phyloP scores from a whole-genome alignment of 2,113 vertebrate species.

The Sturnira hondurensis region DNA sequence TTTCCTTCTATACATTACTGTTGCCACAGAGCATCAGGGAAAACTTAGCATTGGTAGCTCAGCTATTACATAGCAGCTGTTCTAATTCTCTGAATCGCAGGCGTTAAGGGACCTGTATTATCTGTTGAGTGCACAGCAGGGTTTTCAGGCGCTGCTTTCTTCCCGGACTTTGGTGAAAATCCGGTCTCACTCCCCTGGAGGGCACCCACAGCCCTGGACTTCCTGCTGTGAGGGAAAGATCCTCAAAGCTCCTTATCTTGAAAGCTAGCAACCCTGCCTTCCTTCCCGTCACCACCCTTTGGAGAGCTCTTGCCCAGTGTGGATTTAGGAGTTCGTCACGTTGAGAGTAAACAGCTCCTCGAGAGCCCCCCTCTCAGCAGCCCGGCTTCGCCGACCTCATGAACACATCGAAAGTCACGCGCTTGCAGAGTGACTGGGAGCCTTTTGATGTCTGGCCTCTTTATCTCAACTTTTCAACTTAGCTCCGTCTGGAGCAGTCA shows the following conservation, averaged over 20 bases:
- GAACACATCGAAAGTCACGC: background rate
- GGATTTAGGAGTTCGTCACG: background rate
- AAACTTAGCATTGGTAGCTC: background rate
- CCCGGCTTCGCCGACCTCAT: background rate
- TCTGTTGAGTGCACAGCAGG: background rate
- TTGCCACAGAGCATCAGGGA: background rate
- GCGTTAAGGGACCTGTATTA: background rate
- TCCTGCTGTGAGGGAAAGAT: background rate
- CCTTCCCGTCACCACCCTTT: slow-evolving; percentile 13
- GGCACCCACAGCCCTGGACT: background rate
- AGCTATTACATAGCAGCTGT: background rate
- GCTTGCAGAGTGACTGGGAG: background rate
- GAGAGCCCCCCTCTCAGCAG: background rate
- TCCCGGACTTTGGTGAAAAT: background rate
- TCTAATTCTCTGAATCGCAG: background rate
- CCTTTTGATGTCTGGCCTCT: slow-evolving; percentile 50
- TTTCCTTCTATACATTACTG: background rate
- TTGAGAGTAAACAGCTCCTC: slow-evolving; percentile 22
- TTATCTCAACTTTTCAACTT: slow-evolving; percentile 46
- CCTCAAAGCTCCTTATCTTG: slow-evolving; percentile 49
- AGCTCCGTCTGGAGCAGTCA: background rate
- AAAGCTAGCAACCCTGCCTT: background rate
- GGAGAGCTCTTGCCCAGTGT: slow-evolving; percentile 19
- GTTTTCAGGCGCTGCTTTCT: background rate
- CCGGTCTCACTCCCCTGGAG: background rate